Conservation (phyloP, 2,113 vertebrate species). For the Indri indri region DNA sequence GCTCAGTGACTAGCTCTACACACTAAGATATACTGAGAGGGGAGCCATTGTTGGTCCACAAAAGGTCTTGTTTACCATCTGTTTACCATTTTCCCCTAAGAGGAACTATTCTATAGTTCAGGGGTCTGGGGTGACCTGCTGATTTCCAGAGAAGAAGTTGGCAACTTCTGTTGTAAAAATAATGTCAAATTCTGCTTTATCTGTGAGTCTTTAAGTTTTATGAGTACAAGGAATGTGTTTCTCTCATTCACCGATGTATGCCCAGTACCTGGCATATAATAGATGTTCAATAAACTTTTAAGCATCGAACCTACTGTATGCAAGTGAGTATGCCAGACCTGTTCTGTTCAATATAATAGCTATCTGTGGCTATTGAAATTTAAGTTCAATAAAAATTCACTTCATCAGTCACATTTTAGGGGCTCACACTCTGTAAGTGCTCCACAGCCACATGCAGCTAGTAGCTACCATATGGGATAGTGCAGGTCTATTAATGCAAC, state of each 20-base stretch:
- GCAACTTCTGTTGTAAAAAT: background rate
- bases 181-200: background rate
- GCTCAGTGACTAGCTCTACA: background rate
- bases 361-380: background rate
- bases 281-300: background rate
- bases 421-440: background rate
- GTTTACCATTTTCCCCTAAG: background rate
- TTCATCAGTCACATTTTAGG: background rate
- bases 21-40: background rate
- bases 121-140: background rate
- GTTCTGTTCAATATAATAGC: background rate
- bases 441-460: background rate
- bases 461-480: background rate
- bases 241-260: background rate
- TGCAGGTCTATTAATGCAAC: background rate
- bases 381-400: conserved; percentile 30
- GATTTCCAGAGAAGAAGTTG: background rate
- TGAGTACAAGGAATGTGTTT: background rate
- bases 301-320: background rate
- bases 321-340: background rate
- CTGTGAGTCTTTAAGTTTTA: background rate
- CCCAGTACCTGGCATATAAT: background rate
- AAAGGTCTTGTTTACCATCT: background rate
- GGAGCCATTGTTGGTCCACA: background rate
- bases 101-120: background rate